Conservation (phyloP, 2,888 invertebrate species). For the Agrenia bidenticulata region DNA sequence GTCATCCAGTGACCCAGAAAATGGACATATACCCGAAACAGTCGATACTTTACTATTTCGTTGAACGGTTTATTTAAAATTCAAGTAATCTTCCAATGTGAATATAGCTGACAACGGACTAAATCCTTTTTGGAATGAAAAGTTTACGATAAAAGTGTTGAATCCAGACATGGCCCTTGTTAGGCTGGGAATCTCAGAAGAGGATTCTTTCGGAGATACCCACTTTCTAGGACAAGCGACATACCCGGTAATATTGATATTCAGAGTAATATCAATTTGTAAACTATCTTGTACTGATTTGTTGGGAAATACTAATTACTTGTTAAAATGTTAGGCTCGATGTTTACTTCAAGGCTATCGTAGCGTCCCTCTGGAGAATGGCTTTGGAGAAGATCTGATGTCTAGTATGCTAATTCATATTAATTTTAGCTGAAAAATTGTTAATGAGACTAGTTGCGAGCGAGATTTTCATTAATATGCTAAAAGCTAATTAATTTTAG, state of each 20-base stretch:
- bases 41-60: too few relatives aligned
- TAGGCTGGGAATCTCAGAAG: constrained; percentile 86
- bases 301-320: not conserved
- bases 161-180: constrained; percentile 82
- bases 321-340: constrained; percentile 59
- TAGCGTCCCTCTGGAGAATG: constrained; percentile 86
- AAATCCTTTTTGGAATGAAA: constrained; percentile 89
- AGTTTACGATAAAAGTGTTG: constrained; percentile 74
- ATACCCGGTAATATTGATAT: constrained; percentile 68
- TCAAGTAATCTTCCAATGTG: too few relatives aligned
- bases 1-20: too few relatives aligned
- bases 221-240: constrained; percentile 96
- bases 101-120: constrained; percentile 85
- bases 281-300: too few relatives aligned
- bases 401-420: constrained; percentile 83
- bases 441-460: too few relatives aligned
- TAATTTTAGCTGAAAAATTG: constrained; percentile 50
- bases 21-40: too few relatives aligned
- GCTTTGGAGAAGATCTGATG: constrained; percentile 84
- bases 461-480: too few relatives aligned
- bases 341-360: constrained; percentile 83
- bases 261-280: too few relatives aligned
- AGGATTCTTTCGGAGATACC: constrained; percentile 78
- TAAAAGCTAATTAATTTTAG: too few relatives aligned
- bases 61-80: too few relatives aligned